A percentile compares a stretch with the other conserved stretches of the same genome.
Conservation (phyloP, 1,140 invertebrate species). For the Tetramorium parvispinum region DNA sequence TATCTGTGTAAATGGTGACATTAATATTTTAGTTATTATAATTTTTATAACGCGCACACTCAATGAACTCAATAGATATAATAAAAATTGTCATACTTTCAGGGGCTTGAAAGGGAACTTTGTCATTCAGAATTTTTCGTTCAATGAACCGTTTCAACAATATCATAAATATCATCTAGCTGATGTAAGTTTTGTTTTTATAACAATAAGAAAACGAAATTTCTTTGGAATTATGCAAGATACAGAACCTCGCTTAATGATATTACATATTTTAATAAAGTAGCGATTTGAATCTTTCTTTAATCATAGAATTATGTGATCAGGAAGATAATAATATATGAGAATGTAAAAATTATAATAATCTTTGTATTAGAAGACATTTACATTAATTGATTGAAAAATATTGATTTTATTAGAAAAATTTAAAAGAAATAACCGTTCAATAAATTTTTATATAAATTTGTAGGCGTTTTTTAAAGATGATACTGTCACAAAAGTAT, state of each 20-base stretch:
- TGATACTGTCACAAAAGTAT: slow-evolving; percentile 70
- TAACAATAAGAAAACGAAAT: neutral
- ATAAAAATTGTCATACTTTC: slow-evolving; percentile 31
- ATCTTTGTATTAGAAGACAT: neutral
- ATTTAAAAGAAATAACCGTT: neutral
- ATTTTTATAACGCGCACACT: neutral
- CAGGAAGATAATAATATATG: neutral
- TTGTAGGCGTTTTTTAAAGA: slow-evolving; percentile 83
- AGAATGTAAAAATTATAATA: neutral
- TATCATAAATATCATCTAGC: slow-evolving; percentile 83
- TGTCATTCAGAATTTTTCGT: slow-evolving; percentile 82
- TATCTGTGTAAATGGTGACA: slow-evolving; percentile 82
- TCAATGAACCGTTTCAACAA: slow-evolving; percentile 83
- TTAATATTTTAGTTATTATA: slow-evolving; percentile 17
- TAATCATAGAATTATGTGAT: neutral
- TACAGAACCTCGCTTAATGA: neutral
- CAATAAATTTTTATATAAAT: neutral
- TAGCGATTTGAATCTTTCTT: slow-evolving; percentile 2
- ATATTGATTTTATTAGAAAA: neutral
- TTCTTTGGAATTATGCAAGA: neutral
- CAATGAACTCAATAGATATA: neutral
- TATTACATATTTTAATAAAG: slow-evolving; percentile 31
- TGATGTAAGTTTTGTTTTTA: slow-evolving; percentile 77
- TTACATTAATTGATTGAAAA: slow-evolving; percentile 9
- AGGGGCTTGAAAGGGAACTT: slow-evolving; percentile 83